Evolutionary conservation across 1,140 invertebrate genomes (phyloP).

Genomic region (Drosophila triauraria): DNA sequence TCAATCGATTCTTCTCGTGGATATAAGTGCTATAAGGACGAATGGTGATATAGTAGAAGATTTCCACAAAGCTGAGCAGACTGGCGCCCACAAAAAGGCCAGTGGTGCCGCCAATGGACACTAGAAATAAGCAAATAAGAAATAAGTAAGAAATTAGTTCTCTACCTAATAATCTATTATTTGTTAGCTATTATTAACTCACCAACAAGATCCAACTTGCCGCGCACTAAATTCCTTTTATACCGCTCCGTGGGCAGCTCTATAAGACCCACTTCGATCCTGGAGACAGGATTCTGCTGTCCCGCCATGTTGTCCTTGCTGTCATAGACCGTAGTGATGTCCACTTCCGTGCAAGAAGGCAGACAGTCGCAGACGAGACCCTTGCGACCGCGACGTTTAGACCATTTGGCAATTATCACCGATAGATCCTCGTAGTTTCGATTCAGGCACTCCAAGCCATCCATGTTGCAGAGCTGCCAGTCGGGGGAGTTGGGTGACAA

Average conservation of each 20-base stretch:
- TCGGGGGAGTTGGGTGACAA: slow-evolving; percentile 87
- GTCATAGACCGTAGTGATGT: slow-evolving; percentile 87
- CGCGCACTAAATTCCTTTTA: slow-evolving; percentile 88
- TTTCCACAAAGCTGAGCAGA: slow-evolving; percentile 88
- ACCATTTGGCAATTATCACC: slow-evolving; percentile 86
- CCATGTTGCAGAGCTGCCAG: slow-evolving; percentile 86
- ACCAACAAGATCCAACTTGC: slow-evolving; percentile 88
- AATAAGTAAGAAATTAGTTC: background rate
- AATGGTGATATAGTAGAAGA: slow-evolving; percentile 86
- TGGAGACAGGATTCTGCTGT: slow-evolving; percentile 79
- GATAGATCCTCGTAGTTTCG: slow-evolving; percentile 87
- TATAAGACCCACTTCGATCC: slow-evolving; percentile 86
- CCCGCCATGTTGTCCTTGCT: slow-evolving; percentile 85
- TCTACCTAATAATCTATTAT: too few relatives aligned
- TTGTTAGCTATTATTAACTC: slow-evolving; percentile 38
- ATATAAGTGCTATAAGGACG: slow-evolving; percentile 81
- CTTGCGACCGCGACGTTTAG: slow-evolving; percentile 66
- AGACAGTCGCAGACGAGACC: slow-evolving; percentile 88
- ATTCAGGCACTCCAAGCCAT: slow-evolving; percentile 87
- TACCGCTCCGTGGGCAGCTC: slow-evolving; percentile 87
- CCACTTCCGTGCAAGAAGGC: slow-evolving; percentile 88
- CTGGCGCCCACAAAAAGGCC: slow-evolving; percentile 88
- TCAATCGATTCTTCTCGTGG: slow-evolving; percentile 56
- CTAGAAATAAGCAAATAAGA: slow-evolving; percentile 64
- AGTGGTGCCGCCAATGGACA: slow-evolving; percentile 88